Evolutionary conservation across 2,888 invertebrate genomes (phyloP).

Genomic region (Drosophila recens): DNA sequence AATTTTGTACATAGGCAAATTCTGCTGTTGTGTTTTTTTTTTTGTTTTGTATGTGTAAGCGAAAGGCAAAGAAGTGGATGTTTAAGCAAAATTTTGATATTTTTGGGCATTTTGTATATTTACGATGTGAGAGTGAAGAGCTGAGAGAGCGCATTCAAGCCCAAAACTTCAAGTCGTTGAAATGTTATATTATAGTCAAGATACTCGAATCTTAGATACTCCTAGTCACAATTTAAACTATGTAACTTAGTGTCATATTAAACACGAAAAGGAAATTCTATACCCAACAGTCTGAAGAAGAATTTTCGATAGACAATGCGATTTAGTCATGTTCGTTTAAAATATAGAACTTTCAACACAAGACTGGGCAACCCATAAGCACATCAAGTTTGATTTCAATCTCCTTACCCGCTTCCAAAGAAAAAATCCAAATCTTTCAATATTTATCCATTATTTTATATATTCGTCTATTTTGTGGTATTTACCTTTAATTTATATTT

Average conservation of each 20-base stretch:
- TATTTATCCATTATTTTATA: too few relatives aligned
- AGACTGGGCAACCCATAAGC: too few relatives aligned
- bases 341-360: too few relatives aligned
- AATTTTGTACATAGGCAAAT: slow-evolving; percentile 79
- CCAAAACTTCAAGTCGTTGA: slow-evolving; percentile 6
- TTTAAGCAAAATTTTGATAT: slow-evolving; percentile 65
- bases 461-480: too few relatives aligned
- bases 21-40: slow-evolving; percentile 48
- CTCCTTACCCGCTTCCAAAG: too few relatives aligned
- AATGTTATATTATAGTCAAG: background rate
- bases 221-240: background rate
- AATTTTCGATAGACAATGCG: background rate
- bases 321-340: too few relatives aligned
- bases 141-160: slow-evolving; percentile 15
- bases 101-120: slow-evolving; percentile 55
- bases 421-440: too few relatives aligned
- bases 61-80: slow-evolving; percentile 55
- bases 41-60: slow-evolving; percentile 47
- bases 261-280: background rate
- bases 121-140: slow-evolving; percentile 40
- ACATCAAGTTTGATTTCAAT: too few relatives aligned
- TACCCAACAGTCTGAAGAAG: background rate
- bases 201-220: background rate
- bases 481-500: too few relatives aligned
- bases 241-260: background rate